A percentile compares a stretch with the other conserved stretches of the same genome.
Evolutionary conservation across 2,113 vertebrate species (phyloP).

Genomic region (Xiphias gladius): DNA sequence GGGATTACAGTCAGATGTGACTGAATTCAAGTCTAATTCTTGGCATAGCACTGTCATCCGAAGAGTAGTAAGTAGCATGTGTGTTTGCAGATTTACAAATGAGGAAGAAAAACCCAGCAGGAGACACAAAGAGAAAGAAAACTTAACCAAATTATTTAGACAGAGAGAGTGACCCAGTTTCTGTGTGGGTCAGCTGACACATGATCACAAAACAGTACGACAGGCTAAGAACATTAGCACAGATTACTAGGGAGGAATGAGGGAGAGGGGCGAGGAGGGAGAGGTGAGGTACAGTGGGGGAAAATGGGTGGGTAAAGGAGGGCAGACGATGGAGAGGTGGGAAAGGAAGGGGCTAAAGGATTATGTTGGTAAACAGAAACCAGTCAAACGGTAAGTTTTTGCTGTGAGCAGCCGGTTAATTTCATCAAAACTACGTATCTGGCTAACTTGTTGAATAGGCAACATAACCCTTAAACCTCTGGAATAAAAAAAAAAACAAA

Average conservation of each 20-base stretch:
- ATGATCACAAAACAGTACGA: slow-evolving; percentile 55
- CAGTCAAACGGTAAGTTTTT: neutral
- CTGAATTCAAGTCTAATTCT: neutral
- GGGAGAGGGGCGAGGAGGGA: neutral
- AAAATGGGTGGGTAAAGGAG: slow-evolving; percentile 9
- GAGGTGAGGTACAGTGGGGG: neutral
- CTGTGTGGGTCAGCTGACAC: slow-evolving; percentile 73
- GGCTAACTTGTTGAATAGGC: neutral
- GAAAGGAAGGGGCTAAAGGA: neutral
- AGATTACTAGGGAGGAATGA: slow-evolving; percentile 69
- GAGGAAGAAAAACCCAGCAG: neutral
- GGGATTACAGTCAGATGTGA: slow-evolving; percentile 1
- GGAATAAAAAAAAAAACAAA: too few relatives aligned
- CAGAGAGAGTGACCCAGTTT: slow-evolving; percentile 72
- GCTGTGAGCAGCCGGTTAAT: neutral
- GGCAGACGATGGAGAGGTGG: neutral
- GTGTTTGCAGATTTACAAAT: neutral
- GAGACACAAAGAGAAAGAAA: neutral
- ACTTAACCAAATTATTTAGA: neutral
- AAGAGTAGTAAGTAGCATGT: neutral
- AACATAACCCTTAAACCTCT: neutral
- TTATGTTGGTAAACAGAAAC: neutral
- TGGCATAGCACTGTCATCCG: neutral
- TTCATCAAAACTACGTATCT: neutral
- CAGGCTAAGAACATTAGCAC: slow-evolving; percentile 73